phyloP scores from a whole-genome alignment of 1,140 invertebrate species.

The Nilaparvata lugens region DNA sequence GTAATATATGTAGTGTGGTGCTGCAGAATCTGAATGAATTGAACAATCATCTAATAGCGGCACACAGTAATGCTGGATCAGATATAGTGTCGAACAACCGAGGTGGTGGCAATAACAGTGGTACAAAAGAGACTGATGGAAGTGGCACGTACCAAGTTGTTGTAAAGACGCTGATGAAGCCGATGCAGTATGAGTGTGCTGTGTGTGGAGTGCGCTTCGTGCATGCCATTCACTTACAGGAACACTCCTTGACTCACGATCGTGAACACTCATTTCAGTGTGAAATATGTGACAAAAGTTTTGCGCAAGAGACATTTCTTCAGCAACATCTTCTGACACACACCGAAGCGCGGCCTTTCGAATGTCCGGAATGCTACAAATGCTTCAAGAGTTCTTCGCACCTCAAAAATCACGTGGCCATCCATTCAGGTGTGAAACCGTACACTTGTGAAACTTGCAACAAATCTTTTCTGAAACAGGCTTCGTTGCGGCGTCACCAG shows the following conservation, averaged over 20 bases:
- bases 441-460: constrained; percentile 42
- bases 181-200: constrained; percentile 25
- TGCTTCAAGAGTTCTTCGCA: constrained; percentile 25
- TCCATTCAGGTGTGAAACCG: constrained; percentile 36
- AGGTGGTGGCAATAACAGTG: too few relatives aligned
- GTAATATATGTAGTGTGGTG: constrained; percentile 5
- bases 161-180: neutral
- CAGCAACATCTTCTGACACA: constrained; percentile 65
- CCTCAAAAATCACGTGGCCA: constrained; percentile 28
- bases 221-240: constrained; percentile 25
- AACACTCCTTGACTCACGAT: constrained; percentile 30
- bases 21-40: constrained; percentile 21
- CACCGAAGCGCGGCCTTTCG: constrained; percentile 53
- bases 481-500: constrained; percentile 33
- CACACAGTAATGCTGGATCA: neutral
- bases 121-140: neutral
- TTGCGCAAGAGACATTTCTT: constrained; percentile 34
- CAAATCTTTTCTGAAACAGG: constrained; percentile 42
- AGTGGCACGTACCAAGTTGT: neutral
- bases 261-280: constrained; percentile 41
- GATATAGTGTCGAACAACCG: too few relatives aligned
- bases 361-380: constrained; percentile 41
- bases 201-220: constrained; percentile 30
- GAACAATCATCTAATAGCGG: constrained; percentile 19
- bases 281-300: constrained; percentile 34